phyloP scores from a whole-genome alignment of 2,888 invertebrate genomes.

The Petrolisthes cinctipes region DNA sequence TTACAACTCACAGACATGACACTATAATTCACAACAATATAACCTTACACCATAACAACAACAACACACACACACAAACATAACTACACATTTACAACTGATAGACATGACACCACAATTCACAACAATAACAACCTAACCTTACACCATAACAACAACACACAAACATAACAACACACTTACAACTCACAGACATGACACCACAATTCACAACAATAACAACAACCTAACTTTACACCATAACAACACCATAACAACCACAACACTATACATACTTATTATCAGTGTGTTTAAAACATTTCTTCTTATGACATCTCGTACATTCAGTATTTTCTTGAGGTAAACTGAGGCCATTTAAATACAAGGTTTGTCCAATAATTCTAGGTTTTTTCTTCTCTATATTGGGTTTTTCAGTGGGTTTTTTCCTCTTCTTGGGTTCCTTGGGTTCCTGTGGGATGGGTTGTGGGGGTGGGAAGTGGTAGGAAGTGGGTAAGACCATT shows the following conservation, averaged over 20 bases:
- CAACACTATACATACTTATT: conserved; percentile 45
- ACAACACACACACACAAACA: not conserved
- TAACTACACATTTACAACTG: not conserved
- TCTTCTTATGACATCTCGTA: conserved; percentile 58
- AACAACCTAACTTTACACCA: not conserved
- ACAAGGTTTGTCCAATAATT: conserved; percentile 49
- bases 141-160: too few species aligned
- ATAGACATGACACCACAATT: too few species aligned
- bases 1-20: too few species aligned
- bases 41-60: too few species aligned
- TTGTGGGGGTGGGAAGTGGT: conserved; percentile 59
- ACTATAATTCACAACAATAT: not conserved
- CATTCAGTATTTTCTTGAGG: conserved; percentile 31
- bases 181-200: too few species aligned
- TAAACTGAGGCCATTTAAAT: conserved; percentile 30
- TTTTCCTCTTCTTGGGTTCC: conserved; percentile 59
- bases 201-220: not conserved
- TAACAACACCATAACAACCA: not conserved
- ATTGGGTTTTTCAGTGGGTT: conserved; percentile 46
- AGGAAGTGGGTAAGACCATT: conserved; percentile 62
- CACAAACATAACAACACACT: not conserved
- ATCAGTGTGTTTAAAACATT: conserved; percentile 59
- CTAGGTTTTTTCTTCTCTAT: conserved; percentile 55
- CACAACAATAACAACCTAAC: too few species aligned
- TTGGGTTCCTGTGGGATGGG: conserved; percentile 52